These are phyloP conservation scores for Penaeus vannamei DNA, from an alignment of 1,140 invertebrate genomes.

Conservation along the genomic window DNA sequence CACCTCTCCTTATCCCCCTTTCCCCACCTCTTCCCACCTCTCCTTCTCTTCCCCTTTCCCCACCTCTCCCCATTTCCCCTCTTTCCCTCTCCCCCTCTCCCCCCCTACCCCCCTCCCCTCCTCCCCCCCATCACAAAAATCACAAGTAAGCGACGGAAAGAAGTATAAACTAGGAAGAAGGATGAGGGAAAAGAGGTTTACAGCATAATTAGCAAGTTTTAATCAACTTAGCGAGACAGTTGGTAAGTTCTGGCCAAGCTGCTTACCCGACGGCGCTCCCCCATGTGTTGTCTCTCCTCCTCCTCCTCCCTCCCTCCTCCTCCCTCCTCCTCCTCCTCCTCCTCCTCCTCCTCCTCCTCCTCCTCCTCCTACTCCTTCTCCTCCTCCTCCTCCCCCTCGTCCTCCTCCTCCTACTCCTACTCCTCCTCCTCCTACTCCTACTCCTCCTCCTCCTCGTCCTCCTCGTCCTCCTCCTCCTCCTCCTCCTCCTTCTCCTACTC, in stretches of 20 bases:
- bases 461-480: no score
- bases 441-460: no score
- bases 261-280: no score
- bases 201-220: conserved; percentile 57
- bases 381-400: no score
- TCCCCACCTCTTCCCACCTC: neutral
- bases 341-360: no score
- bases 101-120: neutral
- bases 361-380: no score
- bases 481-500: no score
- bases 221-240: conserved; percentile 55
- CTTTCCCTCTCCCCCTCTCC: neutral
- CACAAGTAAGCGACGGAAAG: conserved; percentile 20
- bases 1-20: neutral
- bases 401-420: no score
- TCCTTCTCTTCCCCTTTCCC: neutral
- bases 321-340: no score
- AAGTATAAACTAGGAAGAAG: conserved; percentile 39
- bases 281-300: no score
- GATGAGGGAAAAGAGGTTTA: conserved; percentile 51
- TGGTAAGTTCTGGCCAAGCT: neutral
- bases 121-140: conserved; percentile 1
- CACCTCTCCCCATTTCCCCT: neutral
- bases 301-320: no score
- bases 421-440: no score